Evolutionary conservation across 2,113 vertebrate genomes (phyloP).

Genomic region (Callorhinus ursinus): DNA sequence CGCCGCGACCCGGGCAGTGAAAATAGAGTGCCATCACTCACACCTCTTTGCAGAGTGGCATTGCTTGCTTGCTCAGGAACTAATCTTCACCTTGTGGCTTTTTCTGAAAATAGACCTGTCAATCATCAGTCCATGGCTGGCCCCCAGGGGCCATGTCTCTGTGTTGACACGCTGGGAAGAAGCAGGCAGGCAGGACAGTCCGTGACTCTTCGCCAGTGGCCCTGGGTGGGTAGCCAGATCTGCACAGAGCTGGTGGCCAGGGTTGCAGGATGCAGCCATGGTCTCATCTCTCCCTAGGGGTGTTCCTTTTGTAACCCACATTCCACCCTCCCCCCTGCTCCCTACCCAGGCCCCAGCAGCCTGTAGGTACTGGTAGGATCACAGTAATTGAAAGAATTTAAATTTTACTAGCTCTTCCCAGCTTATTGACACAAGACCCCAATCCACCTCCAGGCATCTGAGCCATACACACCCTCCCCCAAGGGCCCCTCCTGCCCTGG

Average conservation of each 20-base stretch:
- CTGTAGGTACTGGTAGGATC: accelerated
- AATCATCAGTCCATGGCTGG: accelerated
- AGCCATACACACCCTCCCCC: background rate
- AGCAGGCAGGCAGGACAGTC: background rate
- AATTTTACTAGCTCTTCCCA: background rate
- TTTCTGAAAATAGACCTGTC: background rate
- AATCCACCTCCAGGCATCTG: background rate
- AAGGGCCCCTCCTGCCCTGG: background rate
- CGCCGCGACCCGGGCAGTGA: background rate
- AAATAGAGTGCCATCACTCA: accelerated
- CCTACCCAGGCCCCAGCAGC: background rate
- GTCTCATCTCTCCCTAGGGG: background rate
- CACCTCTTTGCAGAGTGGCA: background rate
- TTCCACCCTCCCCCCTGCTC: background rate
- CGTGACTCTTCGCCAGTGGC: background rate
- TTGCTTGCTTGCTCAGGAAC: background rate
- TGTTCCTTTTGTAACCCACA: background rate
- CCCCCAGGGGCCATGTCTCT: background rate
- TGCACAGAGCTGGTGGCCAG: background rate
- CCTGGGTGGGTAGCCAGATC: background rate
- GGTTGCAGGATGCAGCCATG: accelerated
- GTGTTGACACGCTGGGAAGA: background rate
- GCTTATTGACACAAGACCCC: background rate
- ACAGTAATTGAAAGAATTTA: background rate
- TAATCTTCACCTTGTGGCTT: background rate